Conservation (phyloP, 2,797 vertebrate species). For the Ispidina lecontei region DNA sequence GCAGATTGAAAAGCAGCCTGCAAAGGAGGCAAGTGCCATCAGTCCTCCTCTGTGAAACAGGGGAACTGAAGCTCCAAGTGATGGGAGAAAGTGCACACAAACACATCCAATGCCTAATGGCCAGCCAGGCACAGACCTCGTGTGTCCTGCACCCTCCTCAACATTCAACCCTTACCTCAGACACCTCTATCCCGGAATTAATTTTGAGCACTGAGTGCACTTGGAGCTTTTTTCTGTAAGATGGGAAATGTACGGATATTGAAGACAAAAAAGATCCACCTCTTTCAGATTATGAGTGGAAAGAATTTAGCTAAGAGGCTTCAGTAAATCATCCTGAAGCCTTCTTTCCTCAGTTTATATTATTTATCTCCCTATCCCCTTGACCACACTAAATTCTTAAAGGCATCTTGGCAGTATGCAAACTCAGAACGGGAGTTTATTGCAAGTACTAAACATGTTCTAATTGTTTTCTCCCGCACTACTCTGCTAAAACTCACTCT, state of each 20-base stretch:
- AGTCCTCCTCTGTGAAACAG: neutral
- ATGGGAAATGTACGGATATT: neutral
- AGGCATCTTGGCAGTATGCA: constrained; percentile 50
- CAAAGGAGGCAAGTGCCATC: neutral
- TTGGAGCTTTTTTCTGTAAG: neutral
- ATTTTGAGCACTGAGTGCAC: neutral
- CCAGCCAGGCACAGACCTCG: neutral
- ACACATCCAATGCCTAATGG: neutral
- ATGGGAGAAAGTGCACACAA: neutral
- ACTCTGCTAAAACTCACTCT: constrained; percentile 16
- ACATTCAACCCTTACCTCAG: neutral
- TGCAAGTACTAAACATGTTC: constrained; percentile 57
- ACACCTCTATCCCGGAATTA: neutral
- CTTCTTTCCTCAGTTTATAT: constrained; percentile 9
- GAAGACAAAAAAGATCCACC: constrained; percentile 38
- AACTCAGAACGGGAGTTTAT: constrained; percentile 38
- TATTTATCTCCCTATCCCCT: constrained; percentile 63
- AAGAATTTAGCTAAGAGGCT: constrained; percentile 61
- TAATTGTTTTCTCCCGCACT: constrained; percentile 55
- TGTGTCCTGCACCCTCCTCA: neutral
- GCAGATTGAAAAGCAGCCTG: neutral
- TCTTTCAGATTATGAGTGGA: constrained; percentile 42
- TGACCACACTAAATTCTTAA: constrained; percentile 62
- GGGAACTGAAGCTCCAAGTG: neutral
- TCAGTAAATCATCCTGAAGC: constrained; percentile 47